Evolutionary conservation across 2,888 invertebrate genomes (phyloP).

Genomic region (Polymixis lichenea): DNA sequence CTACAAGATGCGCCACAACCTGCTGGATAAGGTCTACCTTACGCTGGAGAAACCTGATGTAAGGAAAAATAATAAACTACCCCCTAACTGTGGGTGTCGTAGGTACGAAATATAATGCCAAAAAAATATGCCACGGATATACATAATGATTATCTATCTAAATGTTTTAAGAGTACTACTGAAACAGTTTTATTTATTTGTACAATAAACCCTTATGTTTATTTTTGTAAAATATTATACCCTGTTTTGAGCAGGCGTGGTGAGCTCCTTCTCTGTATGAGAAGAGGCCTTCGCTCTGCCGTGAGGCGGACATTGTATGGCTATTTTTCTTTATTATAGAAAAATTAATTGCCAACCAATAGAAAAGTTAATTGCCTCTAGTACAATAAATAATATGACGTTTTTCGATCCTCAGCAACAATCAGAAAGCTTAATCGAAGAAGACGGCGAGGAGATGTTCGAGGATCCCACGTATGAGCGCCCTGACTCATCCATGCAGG

Average conservation of each 20-base stretch:
- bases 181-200: background rate
- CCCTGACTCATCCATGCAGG: constrained; percentile 55
- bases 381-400: background rate
- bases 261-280: background rate
- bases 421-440: constrained; percentile 69
- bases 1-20: constrained; percentile 92
- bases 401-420: constrained; percentile 65
- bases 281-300: too few species aligned
- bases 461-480: constrained; percentile 75
- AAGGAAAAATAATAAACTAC: constrained; percentile 41
- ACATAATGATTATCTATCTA: background rate
- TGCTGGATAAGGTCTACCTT: constrained; percentile 93
- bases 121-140: background rate
- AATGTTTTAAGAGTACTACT: background rate
- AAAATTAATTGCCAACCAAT: too few species aligned
- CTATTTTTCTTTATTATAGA: too few species aligned
- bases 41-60: constrained; percentile 91
- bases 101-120: background rate
- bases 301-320: too few species aligned
- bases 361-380: background rate
- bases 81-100: background rate
- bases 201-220: background rate
- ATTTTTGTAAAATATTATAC: background rate
- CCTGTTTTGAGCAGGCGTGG: background rate
- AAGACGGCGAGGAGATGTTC: constrained; percentile 83